Conservation (phyloP, 2,797 vertebrate species). For the Rallus crepitans region DNA sequence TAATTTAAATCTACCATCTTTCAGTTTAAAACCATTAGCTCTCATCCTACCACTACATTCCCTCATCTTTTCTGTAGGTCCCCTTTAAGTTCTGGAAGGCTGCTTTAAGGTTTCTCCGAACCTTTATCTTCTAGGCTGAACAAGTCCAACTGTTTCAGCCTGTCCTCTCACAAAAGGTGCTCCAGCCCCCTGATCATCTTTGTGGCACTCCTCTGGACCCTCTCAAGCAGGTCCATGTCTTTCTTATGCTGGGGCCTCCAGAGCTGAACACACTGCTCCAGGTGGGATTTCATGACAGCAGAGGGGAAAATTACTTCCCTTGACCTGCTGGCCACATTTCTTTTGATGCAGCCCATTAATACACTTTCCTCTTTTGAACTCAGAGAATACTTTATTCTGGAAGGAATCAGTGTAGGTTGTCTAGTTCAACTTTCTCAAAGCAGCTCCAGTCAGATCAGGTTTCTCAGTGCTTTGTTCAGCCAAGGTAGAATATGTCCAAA, state of each 20-base stretch:
- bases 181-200: neutral
- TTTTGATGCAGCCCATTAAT: neutral
- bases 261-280: too few relatives aligned
- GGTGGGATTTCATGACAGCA: neutral
- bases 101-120: rapidly evolving
- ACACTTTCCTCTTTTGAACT: neutral
- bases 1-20: neutral
- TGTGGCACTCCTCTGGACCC: rapidly evolving
- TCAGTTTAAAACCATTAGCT: neutral
- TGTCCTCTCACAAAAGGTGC: neutral
- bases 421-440: neutral
- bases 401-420: neutral
- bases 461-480: neutral
- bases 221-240: neutral
- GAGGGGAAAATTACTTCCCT: neutral
- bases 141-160: neutral
- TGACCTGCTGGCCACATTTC: rapidly evolving
- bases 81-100: neutral
- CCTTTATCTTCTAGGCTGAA: neutral
- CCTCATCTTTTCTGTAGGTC: neutral
- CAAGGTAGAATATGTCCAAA: neutral
- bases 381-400: neutral
- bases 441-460: neutral
- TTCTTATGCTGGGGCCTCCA: too few relatives aligned
- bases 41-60: rapidly evolving